These are phyloP conservation scores for Aplochiton taeniatus DNA, from an alignment of 2,797 vertebrate species.

Conservation along the genomic window DNA sequence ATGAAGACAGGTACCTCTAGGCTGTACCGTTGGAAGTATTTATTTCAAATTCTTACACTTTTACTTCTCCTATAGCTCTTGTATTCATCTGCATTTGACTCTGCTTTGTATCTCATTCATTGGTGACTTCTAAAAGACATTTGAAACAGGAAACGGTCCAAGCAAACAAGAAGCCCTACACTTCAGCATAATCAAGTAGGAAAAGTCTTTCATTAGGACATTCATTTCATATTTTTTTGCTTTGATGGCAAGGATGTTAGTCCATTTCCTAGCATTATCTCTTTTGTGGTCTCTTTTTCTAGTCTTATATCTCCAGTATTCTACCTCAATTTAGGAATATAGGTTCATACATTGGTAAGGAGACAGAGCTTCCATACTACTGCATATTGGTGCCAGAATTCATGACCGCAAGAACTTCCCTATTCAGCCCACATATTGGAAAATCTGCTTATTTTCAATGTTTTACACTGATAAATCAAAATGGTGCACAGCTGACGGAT, in stretches of 20 bases:
- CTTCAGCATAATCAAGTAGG: too few relatives aligned
- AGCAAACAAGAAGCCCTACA: too few relatives aligned
- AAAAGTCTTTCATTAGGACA: too few relatives aligned
- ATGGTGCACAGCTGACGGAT: constrained; percentile 14
- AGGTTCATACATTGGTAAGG: not conserved
- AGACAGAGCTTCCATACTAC: constrained; percentile 35
- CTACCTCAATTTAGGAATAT: not conserved
- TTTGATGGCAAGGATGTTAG: too few relatives aligned
- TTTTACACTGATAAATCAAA: constrained; percentile 28
- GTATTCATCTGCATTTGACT: constrained; percentile 1
- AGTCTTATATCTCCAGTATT: constrained; percentile 32
- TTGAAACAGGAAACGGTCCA: too few relatives aligned
- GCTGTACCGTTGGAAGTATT: not conserved
- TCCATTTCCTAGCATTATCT: not conserved
- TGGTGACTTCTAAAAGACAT: too few relatives aligned
- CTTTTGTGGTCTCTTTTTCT: constrained; percentile 1
- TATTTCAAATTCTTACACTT: not conserved
- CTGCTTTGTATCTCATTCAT: not conserved
- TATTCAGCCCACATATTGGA: constrained; percentile 28
- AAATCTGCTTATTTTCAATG: constrained; percentile 50
- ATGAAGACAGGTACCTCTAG: constrained; percentile 3
- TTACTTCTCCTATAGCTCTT: not conserved
- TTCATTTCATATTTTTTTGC: too few relatives aligned
- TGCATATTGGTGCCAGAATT: constrained; percentile 40
- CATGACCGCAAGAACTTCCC: constrained; percentile 26